Base-by-base conservation (phyloP, 2,113 vertebrate genomes). In the Neogale vison region DNA sequence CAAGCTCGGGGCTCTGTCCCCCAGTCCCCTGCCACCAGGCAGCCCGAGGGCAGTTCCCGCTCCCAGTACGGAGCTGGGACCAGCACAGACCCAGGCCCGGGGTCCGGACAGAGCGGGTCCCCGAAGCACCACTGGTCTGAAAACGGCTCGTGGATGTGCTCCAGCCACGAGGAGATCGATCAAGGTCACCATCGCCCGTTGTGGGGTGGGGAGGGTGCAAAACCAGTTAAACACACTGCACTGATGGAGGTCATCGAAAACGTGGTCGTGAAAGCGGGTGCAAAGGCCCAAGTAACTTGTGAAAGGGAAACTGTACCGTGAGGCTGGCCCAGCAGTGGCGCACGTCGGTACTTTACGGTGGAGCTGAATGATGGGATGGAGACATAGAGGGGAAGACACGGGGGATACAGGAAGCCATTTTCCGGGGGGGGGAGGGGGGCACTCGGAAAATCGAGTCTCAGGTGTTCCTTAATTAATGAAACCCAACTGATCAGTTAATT, bases 71-170 rank as follows among this genome's bases (percentile, higher is more conserved):
- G 39, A 20, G 1, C 34, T 82, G 11, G 10, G 50, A 39, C 82
- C 67, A 47, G 11, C 15, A 4, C 1, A n/a, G 14, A 47, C 3
- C 3, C 18, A 4, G 63, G 14, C 50, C 23, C 5, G 0, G 9
- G 69, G 23, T 31, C 36, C 23, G 18, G 45, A 65, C 20, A 55
- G 6, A 34, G 39, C n/a, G 7, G 24, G 55, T 0, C 59, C 50
- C 86, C 31, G 26, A 77, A 47, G 14, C 29, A 29, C 29, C 17
- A 0, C 20, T 23, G 77, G 6, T 94, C 61, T 59, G 63, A 55
- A 88, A 71, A 80, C 3, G 4, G 76, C 55, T 29, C 10, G 3
- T 29, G 45, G 77, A 20, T 50, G 8, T 3, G 12, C 6, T 31
- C 31, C 23, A 4, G 13, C 29, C 34, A 8, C 20, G 14, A 50